These are phyloP conservation scores for Eira barbara DNA, from an alignment of 2,113 vertebrate genomes.

Conservation along the genomic window DNA sequence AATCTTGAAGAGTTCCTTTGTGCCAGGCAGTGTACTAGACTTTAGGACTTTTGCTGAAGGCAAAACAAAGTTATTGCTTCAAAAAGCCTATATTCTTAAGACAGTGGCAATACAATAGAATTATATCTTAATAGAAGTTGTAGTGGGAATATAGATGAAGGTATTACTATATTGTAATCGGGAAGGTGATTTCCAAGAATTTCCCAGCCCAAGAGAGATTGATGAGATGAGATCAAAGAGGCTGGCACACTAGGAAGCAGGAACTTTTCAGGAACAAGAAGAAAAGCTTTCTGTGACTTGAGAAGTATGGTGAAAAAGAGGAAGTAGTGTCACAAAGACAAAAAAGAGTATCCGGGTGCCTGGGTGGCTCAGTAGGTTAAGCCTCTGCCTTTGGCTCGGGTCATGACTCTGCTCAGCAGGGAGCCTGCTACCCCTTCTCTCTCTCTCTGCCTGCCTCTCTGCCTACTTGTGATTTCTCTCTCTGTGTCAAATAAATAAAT, in stretches of 20 bases:
- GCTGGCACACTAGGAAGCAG: not conserved
- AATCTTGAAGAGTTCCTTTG: not conserved
- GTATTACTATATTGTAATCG: not conserved
- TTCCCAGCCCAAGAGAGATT: not conserved
- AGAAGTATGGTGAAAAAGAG: not conserved
- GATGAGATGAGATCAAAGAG: not conserved
- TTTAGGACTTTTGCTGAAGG: not conserved
- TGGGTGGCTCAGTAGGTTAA: no score
- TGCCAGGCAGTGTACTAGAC: not conserved
- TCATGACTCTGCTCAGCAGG: no score
- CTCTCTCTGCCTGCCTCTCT: no score
- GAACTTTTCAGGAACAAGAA: not conserved
- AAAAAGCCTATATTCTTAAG: not conserved
- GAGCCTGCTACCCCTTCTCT: no score
- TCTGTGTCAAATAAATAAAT: no score
- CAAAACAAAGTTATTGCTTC: not conserved
- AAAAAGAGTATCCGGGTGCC: not conserved
- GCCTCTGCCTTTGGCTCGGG: no score
- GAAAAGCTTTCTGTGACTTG: conserved; percentile 1
- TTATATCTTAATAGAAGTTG: not conserved
- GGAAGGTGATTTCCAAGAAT: not conserved
- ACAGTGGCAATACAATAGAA: not conserved
- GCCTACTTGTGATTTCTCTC: no score
- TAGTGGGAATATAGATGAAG: not conserved
- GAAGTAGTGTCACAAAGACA: not conserved